phyloP scores from a whole-genome alignment of 2,113 vertebrate genomes.

The Aythya baeri region DNA sequence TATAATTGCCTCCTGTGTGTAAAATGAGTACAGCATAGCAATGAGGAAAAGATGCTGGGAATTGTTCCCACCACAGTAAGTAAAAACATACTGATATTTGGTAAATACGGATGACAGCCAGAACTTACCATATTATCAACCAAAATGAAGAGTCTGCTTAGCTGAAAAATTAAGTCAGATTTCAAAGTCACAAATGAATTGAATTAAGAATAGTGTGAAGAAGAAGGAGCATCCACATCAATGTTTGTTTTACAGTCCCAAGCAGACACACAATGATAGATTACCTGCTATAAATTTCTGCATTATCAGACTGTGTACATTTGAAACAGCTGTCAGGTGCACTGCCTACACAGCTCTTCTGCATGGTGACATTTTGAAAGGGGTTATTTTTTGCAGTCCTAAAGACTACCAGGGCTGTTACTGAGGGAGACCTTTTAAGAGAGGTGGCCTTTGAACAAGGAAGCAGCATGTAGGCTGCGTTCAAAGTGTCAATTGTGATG shows the following conservation, averaged over 20 bases:
- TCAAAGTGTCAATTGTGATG: neutral
- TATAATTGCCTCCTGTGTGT: neutral
- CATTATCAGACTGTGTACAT: neutral
- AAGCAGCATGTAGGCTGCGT: neutral
- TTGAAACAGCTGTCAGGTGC: neutral
- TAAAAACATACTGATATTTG: neutral
- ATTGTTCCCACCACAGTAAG: neutral
- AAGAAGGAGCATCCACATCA: neutral
- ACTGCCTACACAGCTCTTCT: neutral
- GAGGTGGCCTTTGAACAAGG: neutral
- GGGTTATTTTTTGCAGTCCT: neutral
- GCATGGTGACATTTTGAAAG: neutral
- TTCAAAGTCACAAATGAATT: conserved; percentile 9
- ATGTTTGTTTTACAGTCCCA: neutral
- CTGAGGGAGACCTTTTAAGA: neutral
- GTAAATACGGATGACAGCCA: neutral
- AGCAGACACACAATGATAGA: neutral
- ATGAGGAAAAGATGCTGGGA: neutral
- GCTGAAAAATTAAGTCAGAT: neutral
- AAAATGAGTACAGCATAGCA: neutral
- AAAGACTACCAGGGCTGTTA: neutral
- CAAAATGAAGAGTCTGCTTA: neutral
- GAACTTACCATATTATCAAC: neutral
- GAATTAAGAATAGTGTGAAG: neutral
- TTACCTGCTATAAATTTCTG: neutral